phyloP scores from a whole-genome alignment of 2,797 vertebrate species.

The Cottoperca gobio region DNA sequence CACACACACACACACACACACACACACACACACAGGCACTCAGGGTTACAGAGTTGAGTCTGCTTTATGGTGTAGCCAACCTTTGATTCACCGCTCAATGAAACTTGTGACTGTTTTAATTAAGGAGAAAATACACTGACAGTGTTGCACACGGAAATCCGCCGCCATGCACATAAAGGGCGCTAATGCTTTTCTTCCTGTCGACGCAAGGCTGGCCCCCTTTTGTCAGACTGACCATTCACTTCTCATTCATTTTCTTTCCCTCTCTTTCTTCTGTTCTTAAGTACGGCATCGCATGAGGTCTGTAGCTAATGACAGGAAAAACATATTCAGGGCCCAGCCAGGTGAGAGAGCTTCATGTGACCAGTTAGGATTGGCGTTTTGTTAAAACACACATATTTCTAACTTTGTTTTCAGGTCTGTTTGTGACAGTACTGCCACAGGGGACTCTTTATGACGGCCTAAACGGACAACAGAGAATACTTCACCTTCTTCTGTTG shows the following conservation, averaged over 20 bases:
- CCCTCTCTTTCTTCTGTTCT: conserved; percentile 57
- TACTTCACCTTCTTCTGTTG: conserved; percentile 62
- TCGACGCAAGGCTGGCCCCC: conserved; percentile 70
- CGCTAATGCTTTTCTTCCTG: conserved; percentile 80
- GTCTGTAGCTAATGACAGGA: conserved; percentile 67
- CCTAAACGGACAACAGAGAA: conserved; percentile 47
- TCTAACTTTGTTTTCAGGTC: conserved; percentile 46
- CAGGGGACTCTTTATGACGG: conserved; percentile 40
- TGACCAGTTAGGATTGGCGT: conserved; percentile 36
- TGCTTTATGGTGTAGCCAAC: conserved; percentile 75
- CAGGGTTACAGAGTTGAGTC: conserved; percentile 76
- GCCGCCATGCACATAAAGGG: conserved; percentile 75
- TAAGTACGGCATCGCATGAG: conserved; percentile 68
- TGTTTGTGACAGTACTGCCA: conserved; percentile 49
- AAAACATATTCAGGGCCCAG: conserved; percentile 57
- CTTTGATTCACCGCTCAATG: conserved; percentile 83
- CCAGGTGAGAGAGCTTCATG: conserved; percentile 64
- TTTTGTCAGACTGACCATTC: conserved; percentile 74
- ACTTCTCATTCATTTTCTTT: conserved; percentile 70
- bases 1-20: conserved; percentile 30
- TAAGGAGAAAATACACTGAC: conserved; percentile 81
- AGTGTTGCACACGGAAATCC: conserved; percentile 77
- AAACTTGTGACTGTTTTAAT: conserved; percentile 86
- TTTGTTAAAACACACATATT: conserved; percentile 61
- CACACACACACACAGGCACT: conserved; percentile 40